Percentiles rank a stretch among this genome's conserved stretches.
These are phyloP conservation scores for Pelusios castaneus DNA, from an alignment of 2,113 vertebrate species.

Conservation along the genomic window DNA sequence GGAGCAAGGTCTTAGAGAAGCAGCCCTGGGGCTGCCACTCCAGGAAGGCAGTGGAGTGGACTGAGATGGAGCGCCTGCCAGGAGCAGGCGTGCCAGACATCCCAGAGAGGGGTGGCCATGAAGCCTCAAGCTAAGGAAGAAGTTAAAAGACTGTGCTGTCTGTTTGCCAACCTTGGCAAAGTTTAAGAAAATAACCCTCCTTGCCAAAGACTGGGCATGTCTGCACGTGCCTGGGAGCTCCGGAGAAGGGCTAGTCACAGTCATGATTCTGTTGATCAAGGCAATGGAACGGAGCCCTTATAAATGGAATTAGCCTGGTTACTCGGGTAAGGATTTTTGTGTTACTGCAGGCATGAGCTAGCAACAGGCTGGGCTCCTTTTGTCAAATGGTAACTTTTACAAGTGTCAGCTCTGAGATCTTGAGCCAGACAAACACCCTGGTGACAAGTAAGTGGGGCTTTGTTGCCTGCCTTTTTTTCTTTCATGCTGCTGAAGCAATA, in stretches of 20 bases:
- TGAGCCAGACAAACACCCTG: neutral
- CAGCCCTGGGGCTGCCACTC: too few relatives aligned
- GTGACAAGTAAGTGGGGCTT: neutral
- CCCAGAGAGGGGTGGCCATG: too few relatives aligned
- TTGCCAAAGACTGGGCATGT: too few relatives aligned
- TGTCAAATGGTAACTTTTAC: neutral
- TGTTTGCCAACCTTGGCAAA: neutral
- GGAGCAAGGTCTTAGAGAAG: too few relatives aligned
- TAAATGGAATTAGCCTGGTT: neutral
- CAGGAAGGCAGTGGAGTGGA: neutral
- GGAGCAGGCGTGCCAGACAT: neutral
- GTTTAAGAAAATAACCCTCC: neutral
- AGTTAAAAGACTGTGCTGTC: neutral
- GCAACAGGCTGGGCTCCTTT: neutral
- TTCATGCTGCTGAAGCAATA: neutral
- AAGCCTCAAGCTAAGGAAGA: neutral
- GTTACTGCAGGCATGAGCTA: neutral
- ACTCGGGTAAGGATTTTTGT: neutral
- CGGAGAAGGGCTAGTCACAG: too few relatives aligned
- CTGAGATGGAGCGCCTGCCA: neutral
- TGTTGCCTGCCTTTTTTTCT: slow-evolving; percentile 17
- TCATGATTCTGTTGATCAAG: neutral
- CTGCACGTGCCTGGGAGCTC: too few relatives aligned
- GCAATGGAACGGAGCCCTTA: neutral
- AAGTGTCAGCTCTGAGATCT: neutral